These are phyloP conservation scores for Agapornis canus DNA, from an alignment of 2,797 vertebrate species.

Conservation along the genomic window DNA sequence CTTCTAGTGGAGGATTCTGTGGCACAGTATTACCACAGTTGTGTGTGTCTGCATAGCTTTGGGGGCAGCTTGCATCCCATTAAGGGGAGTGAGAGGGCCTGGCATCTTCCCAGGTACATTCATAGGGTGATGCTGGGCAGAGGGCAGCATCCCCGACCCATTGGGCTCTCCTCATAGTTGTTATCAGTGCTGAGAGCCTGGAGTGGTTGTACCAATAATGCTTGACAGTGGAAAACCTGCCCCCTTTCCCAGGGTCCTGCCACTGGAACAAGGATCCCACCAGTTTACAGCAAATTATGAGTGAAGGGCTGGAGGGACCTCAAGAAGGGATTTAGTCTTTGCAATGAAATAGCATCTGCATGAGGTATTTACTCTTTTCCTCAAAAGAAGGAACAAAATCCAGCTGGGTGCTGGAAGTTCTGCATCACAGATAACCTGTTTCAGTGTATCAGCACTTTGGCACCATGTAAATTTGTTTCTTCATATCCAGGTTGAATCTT, in stretches of 20 bases:
- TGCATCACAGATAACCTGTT: neutral
- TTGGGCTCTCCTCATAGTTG: neutral
- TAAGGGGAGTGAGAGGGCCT: neutral
- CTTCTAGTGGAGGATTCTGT: neutral
- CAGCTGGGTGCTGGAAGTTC: neutral
- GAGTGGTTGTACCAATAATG: neutral
- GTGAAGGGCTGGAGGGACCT: neutral
- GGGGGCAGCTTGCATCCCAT: neutral
- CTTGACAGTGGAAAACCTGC: neutral
- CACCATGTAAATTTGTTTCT: neutral
- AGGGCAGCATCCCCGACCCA: neutral
- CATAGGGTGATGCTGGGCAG: neutral
- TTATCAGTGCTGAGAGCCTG: neutral
- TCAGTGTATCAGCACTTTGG: neutral
- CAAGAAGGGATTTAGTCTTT: neutral
- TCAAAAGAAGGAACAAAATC: neutral
- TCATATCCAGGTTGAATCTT: neutral
- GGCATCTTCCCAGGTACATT: neutral
- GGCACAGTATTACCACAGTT: neutral
- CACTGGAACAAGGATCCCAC: neutral
- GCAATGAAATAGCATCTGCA: neutral
- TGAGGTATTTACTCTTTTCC: neutral
- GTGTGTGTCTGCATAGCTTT: neutral
- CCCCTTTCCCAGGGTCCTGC: neutral
- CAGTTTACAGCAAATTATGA: neutral